phyloP scores from a whole-genome alignment of 2,888 invertebrate species.

The Osmoderma eremita region DNA sequence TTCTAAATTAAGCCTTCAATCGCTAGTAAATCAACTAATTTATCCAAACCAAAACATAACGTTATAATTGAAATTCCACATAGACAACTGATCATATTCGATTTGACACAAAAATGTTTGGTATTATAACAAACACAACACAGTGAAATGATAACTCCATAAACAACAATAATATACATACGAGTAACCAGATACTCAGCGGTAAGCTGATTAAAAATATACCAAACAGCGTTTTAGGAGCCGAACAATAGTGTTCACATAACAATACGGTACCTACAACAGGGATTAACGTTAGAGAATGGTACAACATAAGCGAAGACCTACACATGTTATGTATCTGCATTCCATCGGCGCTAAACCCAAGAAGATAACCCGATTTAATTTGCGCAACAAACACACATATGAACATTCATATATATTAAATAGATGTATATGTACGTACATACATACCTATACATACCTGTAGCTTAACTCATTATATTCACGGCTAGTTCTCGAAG shows the following conservation, averaged over 20 bases:
- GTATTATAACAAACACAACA: conserved; percentile 9
- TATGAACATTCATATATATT: too few relatives aligned
- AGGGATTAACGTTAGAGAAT: conserved; percentile 3
- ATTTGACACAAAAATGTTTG: conserved; percentile 20
- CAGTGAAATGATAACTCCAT: neutral
- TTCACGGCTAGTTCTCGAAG: neutral
- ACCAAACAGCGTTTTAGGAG: neutral
- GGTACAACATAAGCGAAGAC: conserved; percentile 8
- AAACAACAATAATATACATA: conserved; percentile 12
- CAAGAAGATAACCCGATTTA: conserved; percentile 18
- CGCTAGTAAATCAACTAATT: neutral
- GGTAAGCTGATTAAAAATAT: neutral
- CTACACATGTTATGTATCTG: conserved; percentile 1
- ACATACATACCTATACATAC: neutral
- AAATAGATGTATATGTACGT: neutral
- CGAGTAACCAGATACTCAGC: conserved; percentile 2
- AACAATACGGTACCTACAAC: conserved; percentile 15
- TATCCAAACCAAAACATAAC: neutral
- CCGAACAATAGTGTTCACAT: conserved; percentile 20
- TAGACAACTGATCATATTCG: neutral
- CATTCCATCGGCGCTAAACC: conserved; percentile 12
- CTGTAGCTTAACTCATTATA: neutral
- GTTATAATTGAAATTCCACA: neutral
- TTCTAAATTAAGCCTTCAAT: neutral
- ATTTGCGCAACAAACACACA: neutral